phyloP scores from a whole-genome alignment of 1,140 invertebrate genomes.

The Drosophila littoralis region DNA sequence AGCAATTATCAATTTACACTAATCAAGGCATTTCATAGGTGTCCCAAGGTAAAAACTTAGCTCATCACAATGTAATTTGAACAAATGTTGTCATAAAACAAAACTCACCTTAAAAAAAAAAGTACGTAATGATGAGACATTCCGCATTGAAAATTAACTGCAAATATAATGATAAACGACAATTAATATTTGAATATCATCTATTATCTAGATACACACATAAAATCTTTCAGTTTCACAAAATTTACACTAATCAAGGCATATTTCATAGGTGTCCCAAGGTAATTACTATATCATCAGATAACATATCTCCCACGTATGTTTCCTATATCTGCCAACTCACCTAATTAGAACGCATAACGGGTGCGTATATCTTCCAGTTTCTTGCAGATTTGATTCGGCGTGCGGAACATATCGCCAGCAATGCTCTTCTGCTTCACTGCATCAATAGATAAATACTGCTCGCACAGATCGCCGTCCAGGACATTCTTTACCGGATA shows the following conservation, averaged over 20 bases:
- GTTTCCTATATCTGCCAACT: background rate
- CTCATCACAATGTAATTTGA: conserved; percentile 30
- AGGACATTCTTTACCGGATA: conserved; percentile 99
- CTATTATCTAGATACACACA: too few species aligned
- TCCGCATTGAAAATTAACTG: conserved; percentile 13
- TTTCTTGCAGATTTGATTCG: conserved; percentile 98
- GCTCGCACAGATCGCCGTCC: conserved; percentile 99
- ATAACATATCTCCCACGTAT: background rate
- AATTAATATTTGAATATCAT: background rate
- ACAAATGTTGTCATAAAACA: background rate
- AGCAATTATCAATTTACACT: conserved; percentile 61
- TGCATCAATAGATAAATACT: conserved; percentile 98
- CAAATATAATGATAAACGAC: conserved; percentile 11
- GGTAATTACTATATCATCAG: conserved; percentile 74
- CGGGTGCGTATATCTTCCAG: conserved; percentile 96
- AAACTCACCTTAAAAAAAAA: conserved; percentile 29
- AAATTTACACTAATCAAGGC: conserved; percentile 61
- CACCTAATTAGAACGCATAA: conserved; percentile 93
- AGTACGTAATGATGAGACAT: background rate
- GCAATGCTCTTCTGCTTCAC: conserved; percentile 97
- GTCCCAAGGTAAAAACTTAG: conserved; percentile 79
- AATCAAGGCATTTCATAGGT: conserved; percentile 82
- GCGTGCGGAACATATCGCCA: conserved; percentile 95
- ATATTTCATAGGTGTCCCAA: conserved; percentile 71
- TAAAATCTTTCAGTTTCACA: conserved; percentile 32